A percentile compares a stretch with the other conserved stretches of the same genome.
Evolutionary conservation across 1,140 invertebrate species (phyloP).

Genomic region (Drosophila micromelanica): DNA sequence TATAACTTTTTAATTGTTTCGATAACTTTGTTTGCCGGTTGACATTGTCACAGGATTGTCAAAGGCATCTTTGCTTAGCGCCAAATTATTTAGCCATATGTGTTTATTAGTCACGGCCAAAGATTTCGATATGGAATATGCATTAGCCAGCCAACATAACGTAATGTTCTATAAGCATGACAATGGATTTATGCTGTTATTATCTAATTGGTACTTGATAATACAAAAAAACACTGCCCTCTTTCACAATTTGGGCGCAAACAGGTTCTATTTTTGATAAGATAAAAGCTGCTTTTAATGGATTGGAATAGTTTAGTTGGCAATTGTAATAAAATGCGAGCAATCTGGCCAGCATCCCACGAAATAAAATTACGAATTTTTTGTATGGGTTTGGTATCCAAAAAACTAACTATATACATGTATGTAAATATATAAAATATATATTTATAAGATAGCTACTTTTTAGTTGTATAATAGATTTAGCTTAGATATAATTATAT

Average conservation of each 20-base stretch:
- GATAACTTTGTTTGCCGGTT: slow-evolving; percentile 54
- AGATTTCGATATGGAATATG: slow-evolving; percentile 21
- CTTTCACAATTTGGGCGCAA: slow-evolving; percentile 8
- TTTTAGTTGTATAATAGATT: too few species aligned
- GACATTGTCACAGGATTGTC: slow-evolving; percentile 13
- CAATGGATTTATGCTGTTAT: slow-evolving; percentile 59
- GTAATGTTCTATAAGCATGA: slow-evolving; percentile 18
- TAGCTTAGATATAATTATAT: too few species aligned
- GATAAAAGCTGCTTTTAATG: too few species aligned
- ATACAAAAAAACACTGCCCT: too few species aligned
- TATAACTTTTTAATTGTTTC: slow-evolving; percentile 60
- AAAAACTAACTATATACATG: too few species aligned
- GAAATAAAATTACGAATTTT: too few species aligned
- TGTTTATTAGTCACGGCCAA: slow-evolving; percentile 39
- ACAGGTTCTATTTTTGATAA: slow-evolving; percentile 4
- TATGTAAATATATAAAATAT: too few species aligned
- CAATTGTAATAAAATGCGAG: too few species aligned
- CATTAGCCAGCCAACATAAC: slow-evolving; percentile 16
- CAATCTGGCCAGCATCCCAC: too few species aligned
- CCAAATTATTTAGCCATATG: slow-evolving; percentile 51
- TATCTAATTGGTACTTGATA: slow-evolving; percentile 58
- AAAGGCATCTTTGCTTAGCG: slow-evolving; percentile 19
- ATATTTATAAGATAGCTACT: too few species aligned
- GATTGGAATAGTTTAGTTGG: too few species aligned
- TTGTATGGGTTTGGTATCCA: too few species aligned